Evolutionary conservation across 1,140 invertebrate species (phyloP).

Genomic region (Triops longicaudatus): DNA sequence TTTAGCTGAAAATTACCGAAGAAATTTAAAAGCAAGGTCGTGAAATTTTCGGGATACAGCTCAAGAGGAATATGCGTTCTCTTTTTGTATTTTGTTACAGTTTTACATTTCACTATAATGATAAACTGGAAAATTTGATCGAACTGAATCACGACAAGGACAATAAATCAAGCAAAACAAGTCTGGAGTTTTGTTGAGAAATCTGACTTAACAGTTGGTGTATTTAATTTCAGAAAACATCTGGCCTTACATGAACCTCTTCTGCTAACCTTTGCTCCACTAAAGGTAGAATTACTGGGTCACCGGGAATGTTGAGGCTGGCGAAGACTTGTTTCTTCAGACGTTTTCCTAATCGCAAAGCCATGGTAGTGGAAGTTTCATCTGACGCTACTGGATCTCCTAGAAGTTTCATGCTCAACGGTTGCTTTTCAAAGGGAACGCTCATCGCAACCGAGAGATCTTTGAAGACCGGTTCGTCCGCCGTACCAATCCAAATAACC

Average conservation of each 20-base stretch:
- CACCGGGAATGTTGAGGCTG: constrained; percentile 29
- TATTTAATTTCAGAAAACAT: constrained; percentile 18
- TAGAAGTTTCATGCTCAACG: constrained; percentile 20
- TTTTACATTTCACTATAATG: too few species aligned
- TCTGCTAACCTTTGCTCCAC: constrained; percentile 28
- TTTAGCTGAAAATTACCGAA: not conserved
- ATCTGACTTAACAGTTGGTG: not conserved
- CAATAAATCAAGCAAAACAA: too few species aligned
- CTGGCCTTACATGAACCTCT: constrained; percentile 24
- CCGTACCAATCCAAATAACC: constrained; percentile 29
- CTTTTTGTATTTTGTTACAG: not conserved
- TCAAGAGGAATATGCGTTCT: too few species aligned
- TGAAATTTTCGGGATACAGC: too few species aligned
- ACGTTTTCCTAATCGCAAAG: constrained; percentile 26
- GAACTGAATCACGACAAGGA: too few species aligned
- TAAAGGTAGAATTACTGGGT: constrained; percentile 18
- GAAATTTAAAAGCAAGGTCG: not conserved
- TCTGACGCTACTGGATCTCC: constrained; percentile 1
- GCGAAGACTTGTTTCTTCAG: constrained; percentile 29
- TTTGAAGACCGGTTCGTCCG: constrained; percentile 19
- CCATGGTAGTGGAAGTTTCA: constrained; percentile 22
- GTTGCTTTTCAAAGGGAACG: constrained; percentile 20
- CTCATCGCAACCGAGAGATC: constrained; percentile 29
- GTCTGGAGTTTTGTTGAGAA: not conserved
- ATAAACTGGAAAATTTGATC: too few species aligned